Evolutionary conservation across 2,888 invertebrate genomes (phyloP).

Genomic region (Cistogaster globosa): DNA sequence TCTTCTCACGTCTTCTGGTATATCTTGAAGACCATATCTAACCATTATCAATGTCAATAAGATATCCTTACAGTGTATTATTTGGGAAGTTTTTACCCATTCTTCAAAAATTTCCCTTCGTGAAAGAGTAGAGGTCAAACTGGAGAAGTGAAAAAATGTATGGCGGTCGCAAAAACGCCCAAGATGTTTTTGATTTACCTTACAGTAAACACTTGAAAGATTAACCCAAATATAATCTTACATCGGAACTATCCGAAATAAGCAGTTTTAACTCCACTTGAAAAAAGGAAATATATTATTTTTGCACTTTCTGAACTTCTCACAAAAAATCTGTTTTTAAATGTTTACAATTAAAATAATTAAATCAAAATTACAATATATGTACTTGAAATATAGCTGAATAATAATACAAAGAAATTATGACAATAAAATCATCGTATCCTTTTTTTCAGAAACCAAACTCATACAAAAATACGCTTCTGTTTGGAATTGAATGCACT

Average conservation of each 20-base stretch:
- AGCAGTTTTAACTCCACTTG: neutral
- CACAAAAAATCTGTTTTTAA: neutral
- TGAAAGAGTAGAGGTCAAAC: neutral
- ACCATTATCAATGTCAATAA: conserved; percentile 6
- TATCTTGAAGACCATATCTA: conserved; percentile 26
- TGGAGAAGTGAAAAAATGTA: no score
- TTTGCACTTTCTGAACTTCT: neutral
- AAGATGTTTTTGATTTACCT: neutral
- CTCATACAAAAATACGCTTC: neutral
- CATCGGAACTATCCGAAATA: neutral
- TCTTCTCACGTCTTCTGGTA: conserved; percentile 27
- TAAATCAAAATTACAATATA: neutral
- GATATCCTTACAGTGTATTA: neutral
- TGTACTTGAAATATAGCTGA: neutral
- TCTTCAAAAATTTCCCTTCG: neutral
- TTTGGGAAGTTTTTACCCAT: conserved; percentile 12
- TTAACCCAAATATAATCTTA: neutral
- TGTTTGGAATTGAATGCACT: neutral
- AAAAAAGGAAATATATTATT: neutral
- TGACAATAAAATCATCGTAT: neutral
- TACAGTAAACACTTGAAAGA: neutral
- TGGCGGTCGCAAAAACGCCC: neutral
- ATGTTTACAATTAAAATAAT: neutral
- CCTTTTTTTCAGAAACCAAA: neutral
- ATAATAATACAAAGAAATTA: neutral